A percentile compares a stretch with the other conserved stretches of the same genome.
These are phyloP conservation scores for Yasuhikotakia modesta DNA, from an alignment of 2,797 vertebrate species.

Conservation along the genomic window DNA sequence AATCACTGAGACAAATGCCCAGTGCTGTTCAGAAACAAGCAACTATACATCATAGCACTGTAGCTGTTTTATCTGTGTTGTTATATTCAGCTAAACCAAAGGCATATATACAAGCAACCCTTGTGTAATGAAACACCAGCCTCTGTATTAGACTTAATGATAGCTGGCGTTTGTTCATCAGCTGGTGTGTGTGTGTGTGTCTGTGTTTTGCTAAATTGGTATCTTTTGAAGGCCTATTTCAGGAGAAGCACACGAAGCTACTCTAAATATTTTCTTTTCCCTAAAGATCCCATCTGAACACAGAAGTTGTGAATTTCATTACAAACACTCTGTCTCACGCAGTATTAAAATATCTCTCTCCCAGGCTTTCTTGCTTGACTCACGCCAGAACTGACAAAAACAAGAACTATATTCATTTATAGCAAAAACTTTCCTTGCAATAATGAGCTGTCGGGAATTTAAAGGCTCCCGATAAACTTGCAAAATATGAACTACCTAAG, in stretches of 20 bases:
- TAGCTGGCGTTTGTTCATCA: constrained; percentile 32
- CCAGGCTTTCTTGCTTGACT: constrained; percentile 28
- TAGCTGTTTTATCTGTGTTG: constrained; percentile 30
- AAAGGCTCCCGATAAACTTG: not conserved
- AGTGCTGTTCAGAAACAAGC: constrained; percentile 53
- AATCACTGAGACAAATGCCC: constrained; percentile 71
- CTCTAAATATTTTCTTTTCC: constrained; percentile 46
- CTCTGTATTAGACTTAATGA: constrained; percentile 32
- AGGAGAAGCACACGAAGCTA: constrained; percentile 19
- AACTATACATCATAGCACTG: constrained; percentile 66
- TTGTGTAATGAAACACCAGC: constrained; percentile 31
- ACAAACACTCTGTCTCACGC: constrained; percentile 28
- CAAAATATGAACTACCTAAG: not conserved
- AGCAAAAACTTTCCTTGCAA: constrained; percentile 30
- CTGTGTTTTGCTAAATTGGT: constrained; percentile 32
- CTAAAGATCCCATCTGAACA: constrained; percentile 37
- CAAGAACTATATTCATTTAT: constrained; percentile 26
- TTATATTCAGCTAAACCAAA: constrained; percentile 40
- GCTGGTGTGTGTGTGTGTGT: not conserved
- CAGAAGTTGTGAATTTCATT: constrained; percentile 36
- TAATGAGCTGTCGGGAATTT: constrained; percentile 32
- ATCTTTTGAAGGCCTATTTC: constrained; percentile 32
- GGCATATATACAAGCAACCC: constrained; percentile 29
- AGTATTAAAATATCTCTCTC: constrained; percentile 39
- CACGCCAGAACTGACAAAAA: constrained; percentile 18